Evolutionary conservation across 2,888 invertebrate species (phyloP).

Genomic region (Amblyteles armatorius): DNA sequence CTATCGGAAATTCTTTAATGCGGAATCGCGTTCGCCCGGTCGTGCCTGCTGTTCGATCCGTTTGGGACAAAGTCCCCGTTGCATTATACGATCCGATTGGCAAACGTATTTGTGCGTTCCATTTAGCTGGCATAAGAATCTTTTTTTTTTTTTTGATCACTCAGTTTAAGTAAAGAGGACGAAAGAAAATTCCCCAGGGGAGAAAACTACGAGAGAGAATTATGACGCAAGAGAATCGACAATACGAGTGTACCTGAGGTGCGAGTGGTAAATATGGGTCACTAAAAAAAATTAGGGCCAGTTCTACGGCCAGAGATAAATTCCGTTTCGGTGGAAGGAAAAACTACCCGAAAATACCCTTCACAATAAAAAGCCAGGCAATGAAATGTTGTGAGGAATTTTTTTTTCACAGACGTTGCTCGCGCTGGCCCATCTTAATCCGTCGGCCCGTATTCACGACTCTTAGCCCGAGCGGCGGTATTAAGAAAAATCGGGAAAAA

Average conservation of each 20-base stretch:
- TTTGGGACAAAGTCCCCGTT: background rate
- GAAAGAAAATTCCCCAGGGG: slow-evolving; percentile 40
- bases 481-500: slow-evolving; percentile 45
- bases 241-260: slow-evolving; percentile 55
- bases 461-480: too few relatives aligned
- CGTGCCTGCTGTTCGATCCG: background rate
- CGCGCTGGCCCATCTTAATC: background rate
- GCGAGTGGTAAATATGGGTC: slow-evolving; percentile 38
- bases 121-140: slow-evolving; percentile 16
- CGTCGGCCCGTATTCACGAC: too few relatives aligned
- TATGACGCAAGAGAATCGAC: slow-evolving; percentile 17
- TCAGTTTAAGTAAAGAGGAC: slow-evolving; percentile 11
- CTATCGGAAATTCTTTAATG: slow-evolving; percentile 56
- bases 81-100: slow-evolving; percentile 8
- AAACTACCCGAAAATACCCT: too few relatives aligned
- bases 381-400: too few relatives aligned
- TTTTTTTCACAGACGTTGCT: background rate
- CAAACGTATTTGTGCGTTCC: slow-evolving; percentile 30
- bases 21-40: slow-evolving; percentile 3
- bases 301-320: too few relatives aligned
- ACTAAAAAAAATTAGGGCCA: too few relatives aligned
- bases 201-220: slow-evolving; percentile 43
- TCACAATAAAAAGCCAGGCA: too few relatives aligned
- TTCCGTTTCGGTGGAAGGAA: too few relatives aligned
- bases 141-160: slow-evolving; percentile 11